Evolutionary conservation across 2,888 invertebrate species (phyloP).

Genomic region (Drosophila tripunctata): DNA sequence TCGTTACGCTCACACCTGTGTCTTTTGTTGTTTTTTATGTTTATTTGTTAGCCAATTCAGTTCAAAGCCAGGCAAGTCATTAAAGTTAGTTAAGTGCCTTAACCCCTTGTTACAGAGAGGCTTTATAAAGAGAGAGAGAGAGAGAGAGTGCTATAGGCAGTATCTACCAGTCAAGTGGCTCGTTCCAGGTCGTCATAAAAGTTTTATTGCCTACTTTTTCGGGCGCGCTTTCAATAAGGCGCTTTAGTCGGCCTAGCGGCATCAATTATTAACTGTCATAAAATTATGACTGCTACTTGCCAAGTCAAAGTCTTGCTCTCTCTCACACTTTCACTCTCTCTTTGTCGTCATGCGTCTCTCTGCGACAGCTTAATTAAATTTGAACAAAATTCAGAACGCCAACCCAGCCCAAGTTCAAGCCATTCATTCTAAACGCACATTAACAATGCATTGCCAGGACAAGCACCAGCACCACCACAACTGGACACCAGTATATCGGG

Average conservation of each 20-base stretch:
- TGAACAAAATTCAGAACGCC: slow-evolving; percentile 34
- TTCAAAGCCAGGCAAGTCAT: slow-evolving; percentile 46
- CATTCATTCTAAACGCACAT: slow-evolving; percentile 49
- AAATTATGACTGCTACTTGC: slow-evolving; percentile 59
- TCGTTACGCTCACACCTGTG: neutral
- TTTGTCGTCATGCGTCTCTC: slow-evolving; percentile 1
- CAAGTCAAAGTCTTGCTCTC: neutral
- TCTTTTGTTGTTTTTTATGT: neutral
- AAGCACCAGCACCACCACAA: too few relatives aligned
- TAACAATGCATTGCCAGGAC: slow-evolving; percentile 64
- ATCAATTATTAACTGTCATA: slow-evolving; percentile 72
- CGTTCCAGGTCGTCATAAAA: slow-evolving; percentile 61
- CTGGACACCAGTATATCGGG: slow-evolving; percentile 5
- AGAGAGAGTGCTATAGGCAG: too few relatives aligned
- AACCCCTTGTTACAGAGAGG: slow-evolving; percentile 48
- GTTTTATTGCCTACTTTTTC: slow-evolving; percentile 65
- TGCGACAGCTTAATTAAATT: slow-evolving; percentile 68
- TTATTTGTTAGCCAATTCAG: neutral
- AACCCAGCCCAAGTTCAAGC: slow-evolving; percentile 24
- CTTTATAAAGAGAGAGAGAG: too few relatives aligned
- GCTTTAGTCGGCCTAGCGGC: slow-evolving; percentile 59
- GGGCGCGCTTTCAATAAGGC: slow-evolving; percentile 61
- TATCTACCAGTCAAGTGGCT: slow-evolving; percentile 37
- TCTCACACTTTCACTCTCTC: neutral
- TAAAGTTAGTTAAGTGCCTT: slow-evolving; percentile 68